phyloP scores from a whole-genome alignment of 2,797 vertebrate species.

The Myiotriccus ornatus region DNA sequence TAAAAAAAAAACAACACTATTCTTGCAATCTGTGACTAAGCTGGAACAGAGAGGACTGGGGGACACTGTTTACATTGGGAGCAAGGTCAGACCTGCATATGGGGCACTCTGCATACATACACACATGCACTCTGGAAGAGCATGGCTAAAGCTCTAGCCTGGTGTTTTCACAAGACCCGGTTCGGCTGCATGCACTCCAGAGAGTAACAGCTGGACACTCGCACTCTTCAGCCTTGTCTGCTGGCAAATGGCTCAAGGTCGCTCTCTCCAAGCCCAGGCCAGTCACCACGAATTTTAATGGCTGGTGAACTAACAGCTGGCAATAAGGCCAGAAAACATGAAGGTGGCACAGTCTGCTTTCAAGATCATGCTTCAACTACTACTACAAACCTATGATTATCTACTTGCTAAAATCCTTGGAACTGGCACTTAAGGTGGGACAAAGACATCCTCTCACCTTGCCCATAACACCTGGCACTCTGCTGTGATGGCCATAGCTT shows the following conservation, averaged over 20 bases:
- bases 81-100: neutral
- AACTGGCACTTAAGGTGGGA: neutral
- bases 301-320: neutral
- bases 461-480: neutral
- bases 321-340: neutral
- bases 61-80: neutral
- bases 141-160: neutral
- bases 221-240: neutral
- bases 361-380: neutral
- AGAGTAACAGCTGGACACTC: neutral
- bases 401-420: neutral
- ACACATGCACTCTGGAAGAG: neutral
- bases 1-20: neutral
- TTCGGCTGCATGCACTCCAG: fast-evolving
- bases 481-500: neutral
- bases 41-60: neutral
- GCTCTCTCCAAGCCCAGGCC: neutral
- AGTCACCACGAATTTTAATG: neutral
- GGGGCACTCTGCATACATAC: fast-evolving
- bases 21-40: neutral
- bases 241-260: neutral
- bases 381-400: neutral
- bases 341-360: neutral
- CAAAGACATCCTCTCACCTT: neutral
- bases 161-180: neutral